Percentiles rank a stretch among this genome's conserved stretches.
phyloP scores from a whole-genome alignment of 2,797 vertebrate species.

The Botia kubotai region DNA sequence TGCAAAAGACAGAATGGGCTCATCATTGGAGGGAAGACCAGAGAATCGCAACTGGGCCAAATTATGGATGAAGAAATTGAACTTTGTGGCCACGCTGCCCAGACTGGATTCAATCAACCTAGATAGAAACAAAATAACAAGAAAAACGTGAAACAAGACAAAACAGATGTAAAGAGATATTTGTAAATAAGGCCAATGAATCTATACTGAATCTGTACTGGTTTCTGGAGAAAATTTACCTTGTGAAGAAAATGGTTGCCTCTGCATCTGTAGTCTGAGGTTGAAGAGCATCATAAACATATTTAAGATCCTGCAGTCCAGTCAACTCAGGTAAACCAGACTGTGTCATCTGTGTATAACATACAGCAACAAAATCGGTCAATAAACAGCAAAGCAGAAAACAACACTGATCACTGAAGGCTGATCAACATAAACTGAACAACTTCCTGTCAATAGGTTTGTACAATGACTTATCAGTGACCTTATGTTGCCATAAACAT shows the following conservation, averaged over 20 bases:
- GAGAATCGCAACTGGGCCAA: constrained; percentile 96
- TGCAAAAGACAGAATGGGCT: constrained; percentile 94
- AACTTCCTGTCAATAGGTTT: constrained; percentile 1
- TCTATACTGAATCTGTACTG: constrained; percentile 58
- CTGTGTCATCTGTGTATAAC: constrained; percentile 86
- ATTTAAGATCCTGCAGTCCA: constrained; percentile 91
- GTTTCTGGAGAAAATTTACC: constrained; percentile 73
- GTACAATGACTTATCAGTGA: background rate
- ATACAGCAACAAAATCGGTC: constrained; percentile 7
- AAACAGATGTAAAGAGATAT: background rate
- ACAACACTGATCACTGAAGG: background rate
- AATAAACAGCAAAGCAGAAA: background rate
- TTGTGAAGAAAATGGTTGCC: constrained; percentile 97
- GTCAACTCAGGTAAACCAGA: constrained; percentile 94
- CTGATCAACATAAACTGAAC: background rate
- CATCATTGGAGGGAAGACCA: constrained; percentile 92
- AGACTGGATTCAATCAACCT: constrained; percentile 97
- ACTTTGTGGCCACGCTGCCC: constrained; percentile 96
- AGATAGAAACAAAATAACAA: too few species aligned
- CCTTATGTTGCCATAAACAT: background rate
- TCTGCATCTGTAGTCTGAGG: constrained; percentile 95
- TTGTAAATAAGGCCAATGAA: too few species aligned
- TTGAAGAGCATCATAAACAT: constrained; percentile 94
- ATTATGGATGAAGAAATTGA: constrained; percentile 99
- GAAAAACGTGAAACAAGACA: background rate